A percentile compares a stretch with the other conserved stretches of the same genome.
phyloP scores from a whole-genome alignment of 2,113 vertebrate genomes.

The Macaca fascicularis region DNA sequence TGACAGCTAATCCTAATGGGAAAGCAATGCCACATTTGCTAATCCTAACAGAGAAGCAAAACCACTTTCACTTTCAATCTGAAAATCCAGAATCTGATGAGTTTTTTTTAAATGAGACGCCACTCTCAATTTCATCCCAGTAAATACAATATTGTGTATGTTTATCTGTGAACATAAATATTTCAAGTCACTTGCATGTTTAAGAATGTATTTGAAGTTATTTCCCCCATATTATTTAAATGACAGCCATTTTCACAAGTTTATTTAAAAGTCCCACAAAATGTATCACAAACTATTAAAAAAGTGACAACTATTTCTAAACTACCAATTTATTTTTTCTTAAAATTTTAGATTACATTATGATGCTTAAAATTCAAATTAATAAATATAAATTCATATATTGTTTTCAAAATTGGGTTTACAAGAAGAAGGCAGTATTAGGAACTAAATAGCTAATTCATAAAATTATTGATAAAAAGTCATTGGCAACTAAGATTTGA shows the following conservation, averaged over 20 bases:
- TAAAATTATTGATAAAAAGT: background rate
- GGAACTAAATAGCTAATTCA: background rate
- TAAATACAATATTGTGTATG: background rate
- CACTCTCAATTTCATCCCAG: slow-evolving; percentile 13
- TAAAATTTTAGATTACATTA: background rate
- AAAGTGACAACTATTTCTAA: background rate
- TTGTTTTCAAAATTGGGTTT: background rate
- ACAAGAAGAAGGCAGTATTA: background rate
- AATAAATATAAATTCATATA: background rate
- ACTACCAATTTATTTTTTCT: background rate
- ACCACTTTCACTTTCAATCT: slow-evolving; percentile 42
- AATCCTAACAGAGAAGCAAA: slow-evolving; percentile 63
- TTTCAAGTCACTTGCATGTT: background rate
- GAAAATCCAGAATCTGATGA: slow-evolving; percentile 49
- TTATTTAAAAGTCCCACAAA: background rate
- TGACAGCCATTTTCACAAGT: background rate
- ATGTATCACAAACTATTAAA: slow-evolving; percentile 15
- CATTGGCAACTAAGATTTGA: background rate
- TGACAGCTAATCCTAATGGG: slow-evolving; percentile 65
- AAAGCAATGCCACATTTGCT: slow-evolving; percentile 49
- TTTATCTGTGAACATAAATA: slow-evolving; percentile 54
- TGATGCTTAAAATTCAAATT: background rate
- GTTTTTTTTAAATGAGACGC: background rate
- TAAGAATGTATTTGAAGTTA: background rate
- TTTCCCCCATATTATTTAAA: background rate